These are phyloP conservation scores for Mycetomoellerius zeteki DNA, from an alignment of 1,140 invertebrate genomes.

Conservation along the genomic window DNA sequence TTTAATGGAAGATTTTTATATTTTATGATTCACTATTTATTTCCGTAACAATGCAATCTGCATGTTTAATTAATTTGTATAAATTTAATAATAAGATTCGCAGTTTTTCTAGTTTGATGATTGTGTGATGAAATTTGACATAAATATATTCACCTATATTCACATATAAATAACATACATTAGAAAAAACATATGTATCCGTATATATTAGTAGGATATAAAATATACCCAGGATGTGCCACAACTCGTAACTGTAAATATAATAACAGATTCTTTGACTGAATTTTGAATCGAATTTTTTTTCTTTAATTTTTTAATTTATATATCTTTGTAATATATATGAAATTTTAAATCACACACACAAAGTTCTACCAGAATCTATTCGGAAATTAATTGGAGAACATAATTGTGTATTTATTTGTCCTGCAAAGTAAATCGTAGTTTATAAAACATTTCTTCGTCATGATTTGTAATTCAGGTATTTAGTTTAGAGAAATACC, in stretches of 20 bases:
- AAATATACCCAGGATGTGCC: slow-evolving; percentile 22
- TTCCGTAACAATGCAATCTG: slow-evolving; percentile 24
- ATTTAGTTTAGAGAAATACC: background rate
- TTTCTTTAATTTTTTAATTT: background rate
- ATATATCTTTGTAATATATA: background rate
- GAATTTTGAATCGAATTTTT: background rate
- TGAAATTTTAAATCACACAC: background rate
- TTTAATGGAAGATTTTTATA: slow-evolving; percentile 42
- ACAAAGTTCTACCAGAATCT: background rate
- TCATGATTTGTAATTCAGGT: background rate
- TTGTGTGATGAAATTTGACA: slow-evolving; percentile 63
- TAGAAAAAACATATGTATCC: slow-evolving; percentile 38
- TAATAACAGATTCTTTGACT: background rate
- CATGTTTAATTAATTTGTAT: slow-evolving; percentile 23
- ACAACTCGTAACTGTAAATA: background rate
- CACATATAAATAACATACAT: slow-evolving; percentile 14
- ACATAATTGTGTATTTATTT: background rate
- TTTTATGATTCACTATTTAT: slow-evolving; percentile 55
- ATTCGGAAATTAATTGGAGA: background rate
- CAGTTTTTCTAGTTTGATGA: slow-evolving; percentile 38
- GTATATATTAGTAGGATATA: slow-evolving; percentile 52
- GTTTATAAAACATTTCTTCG: background rate
- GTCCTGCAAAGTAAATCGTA: background rate
- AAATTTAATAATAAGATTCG: slow-evolving; percentile 38
- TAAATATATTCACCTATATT: slow-evolving; percentile 28